Conservation (phyloP, 2,888 invertebrate genomes). For the Rhingia campestris region DNA sequence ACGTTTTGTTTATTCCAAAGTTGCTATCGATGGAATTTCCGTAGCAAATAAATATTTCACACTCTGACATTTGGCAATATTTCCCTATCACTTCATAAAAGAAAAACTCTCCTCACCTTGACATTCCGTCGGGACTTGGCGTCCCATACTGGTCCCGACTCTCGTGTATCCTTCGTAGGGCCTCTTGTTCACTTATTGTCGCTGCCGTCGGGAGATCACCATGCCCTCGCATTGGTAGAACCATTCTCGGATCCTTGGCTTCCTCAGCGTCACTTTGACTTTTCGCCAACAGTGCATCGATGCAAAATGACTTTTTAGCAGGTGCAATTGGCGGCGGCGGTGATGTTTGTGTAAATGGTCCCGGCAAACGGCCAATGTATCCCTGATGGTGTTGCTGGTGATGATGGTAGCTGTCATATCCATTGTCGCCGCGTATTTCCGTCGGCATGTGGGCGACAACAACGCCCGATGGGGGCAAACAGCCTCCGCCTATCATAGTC, state of each 20-base stretch:
- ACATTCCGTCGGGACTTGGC: slow-evolving; percentile 83
- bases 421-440: slow-evolving; percentile 52
- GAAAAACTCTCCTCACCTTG: slow-evolving; percentile 78
- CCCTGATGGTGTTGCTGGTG: slow-evolving; percentile 61
- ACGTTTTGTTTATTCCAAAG: no score
- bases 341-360: slow-evolving; percentile 66
- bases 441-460: slow-evolving; percentile 47
- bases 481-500: slow-evolving; percentile 53
- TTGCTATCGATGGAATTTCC: no score
- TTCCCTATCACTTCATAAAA: background rate
- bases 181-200: slow-evolving; percentile 81
- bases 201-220: slow-evolving; percentile 75
- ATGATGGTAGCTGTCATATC: slow-evolving; percentile 59
- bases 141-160: slow-evolving; percentile 80
- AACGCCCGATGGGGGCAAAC: slow-evolving; percentile 44
- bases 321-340: slow-evolving; percentile 73
- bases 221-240: slow-evolving; percentile 51
- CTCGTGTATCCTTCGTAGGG: slow-evolving; percentile 81
- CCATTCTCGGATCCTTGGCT: slow-evolving; percentile 75
- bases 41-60: no score
- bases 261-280: slow-evolving; percentile 81
- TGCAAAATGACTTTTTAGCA: slow-evolving; percentile 92
- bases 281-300: slow-evolving; percentile 92
- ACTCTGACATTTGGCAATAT: background rate
- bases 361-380: slow-evolving; percentile 59